Conservation (phyloP, 2,888 invertebrate genomes). For the Pseudanteris insignis region DNA sequence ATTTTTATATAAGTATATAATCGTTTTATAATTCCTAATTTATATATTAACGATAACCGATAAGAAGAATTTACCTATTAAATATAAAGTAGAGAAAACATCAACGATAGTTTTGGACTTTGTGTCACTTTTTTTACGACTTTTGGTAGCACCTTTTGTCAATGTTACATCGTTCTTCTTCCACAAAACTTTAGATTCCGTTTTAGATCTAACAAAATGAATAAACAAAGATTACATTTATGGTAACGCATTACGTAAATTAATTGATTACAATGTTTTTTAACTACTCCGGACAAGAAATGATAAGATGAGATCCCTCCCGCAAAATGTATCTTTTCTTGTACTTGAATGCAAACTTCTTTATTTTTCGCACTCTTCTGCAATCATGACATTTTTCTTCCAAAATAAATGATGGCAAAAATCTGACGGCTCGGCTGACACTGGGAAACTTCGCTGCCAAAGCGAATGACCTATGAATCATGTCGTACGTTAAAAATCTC, state of each 20-base stretch:
- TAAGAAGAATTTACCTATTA: constrained; percentile 57
- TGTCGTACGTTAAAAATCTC: too few species aligned
- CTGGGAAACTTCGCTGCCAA: constrained; percentile 66
- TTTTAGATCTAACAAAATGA: constrained; percentile 65
- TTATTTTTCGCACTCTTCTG: constrained; percentile 59
- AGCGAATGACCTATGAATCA: constrained; percentile 66
- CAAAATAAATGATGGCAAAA: constrained; percentile 69
- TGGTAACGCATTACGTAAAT: too few species aligned
- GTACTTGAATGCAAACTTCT: constrained; percentile 67
- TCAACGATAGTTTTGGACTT: constrained; percentile 69
- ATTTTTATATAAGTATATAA: neutral
- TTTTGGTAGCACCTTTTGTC: constrained; percentile 61
- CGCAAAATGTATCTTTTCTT: constrained; percentile 68
- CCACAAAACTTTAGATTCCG: constrained; percentile 70
- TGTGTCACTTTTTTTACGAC: constrained; percentile 58
- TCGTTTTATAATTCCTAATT: too few species aligned
- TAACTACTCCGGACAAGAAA: constrained; percentile 70
- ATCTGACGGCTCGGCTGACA: constrained; percentile 66
- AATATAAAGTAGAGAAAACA: constrained; percentile 69
- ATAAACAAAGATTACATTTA: too few species aligned
- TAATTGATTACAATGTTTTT: too few species aligned
- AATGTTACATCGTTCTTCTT: constrained; percentile 68
- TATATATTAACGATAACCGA: too few species aligned
- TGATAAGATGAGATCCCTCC: constrained; percentile 69
- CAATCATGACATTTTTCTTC: constrained; percentile 57